These are phyloP conservation scores for Tapera naevia DNA, from an alignment of 2,797 vertebrate genomes.

Conservation along the genomic window DNA sequence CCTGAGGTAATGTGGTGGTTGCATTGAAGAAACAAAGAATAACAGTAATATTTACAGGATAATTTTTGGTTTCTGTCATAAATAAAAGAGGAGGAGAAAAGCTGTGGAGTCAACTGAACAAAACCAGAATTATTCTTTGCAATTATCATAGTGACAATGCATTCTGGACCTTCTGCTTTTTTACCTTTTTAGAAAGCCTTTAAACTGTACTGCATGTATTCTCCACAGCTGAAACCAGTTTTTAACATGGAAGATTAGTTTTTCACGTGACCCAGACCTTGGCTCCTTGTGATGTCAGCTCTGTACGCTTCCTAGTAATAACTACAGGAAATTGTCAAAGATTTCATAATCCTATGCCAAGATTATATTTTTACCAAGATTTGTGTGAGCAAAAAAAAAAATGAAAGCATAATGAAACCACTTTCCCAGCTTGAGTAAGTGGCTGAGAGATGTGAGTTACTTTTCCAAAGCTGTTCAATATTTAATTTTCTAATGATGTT, in stretches of 20 bases:
- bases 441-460: not conserved
- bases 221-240: not conserved
- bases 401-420: not conserved
- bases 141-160: not conserved
- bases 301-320: not conserved
- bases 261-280: not conserved
- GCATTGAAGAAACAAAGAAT: not conserved
- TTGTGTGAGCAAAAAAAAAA: not conserved
- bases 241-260: not conserved
- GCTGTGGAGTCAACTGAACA: rapidly evolving
- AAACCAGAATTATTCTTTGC: not conserved
- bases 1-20: not conserved
- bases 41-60: not conserved
- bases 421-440: not conserved
- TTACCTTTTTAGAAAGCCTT: not conserved
- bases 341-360: not conserved
- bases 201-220: not conserved
- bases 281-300: not conserved
- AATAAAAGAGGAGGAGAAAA: not conserved
- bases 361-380: not conserved
- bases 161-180: not conserved
- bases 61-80: too few species aligned
- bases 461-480: not conserved
- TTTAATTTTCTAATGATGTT: not conserved
- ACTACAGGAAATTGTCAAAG: not conserved